Evolutionary conservation across 1,140 invertebrate genomes (phyloP), one percentile per base, ranked within the genome.

Genomic region (Tetramorium parvispinum): DNA sequence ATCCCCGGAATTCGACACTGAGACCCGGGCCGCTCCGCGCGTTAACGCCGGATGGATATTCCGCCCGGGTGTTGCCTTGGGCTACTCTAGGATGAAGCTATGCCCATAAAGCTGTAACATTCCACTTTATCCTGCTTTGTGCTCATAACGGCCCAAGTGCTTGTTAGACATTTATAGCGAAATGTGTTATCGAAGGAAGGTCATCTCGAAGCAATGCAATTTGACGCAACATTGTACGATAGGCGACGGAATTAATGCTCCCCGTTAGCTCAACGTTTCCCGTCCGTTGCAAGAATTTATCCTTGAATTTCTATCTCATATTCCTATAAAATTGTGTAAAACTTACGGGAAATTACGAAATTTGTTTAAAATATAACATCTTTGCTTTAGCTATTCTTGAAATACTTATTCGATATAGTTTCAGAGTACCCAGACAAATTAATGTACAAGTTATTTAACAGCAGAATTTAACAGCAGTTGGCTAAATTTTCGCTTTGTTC

Each of bases 1-100:
- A 91, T 88, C 86, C 85, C 27, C 71, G 85, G 76, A 89, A 89
- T 85, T 89, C 78, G 78, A 89, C 71, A 63, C 70, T 57, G 32
- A 53, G 70, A 90, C 57, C 68, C 43, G n/a, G 51, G 61, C 21
- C 43, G 46, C n/a, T 24, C 13, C 63, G 59, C 43, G 76, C 46
- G 77, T 87, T 51, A 87, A 87, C 79, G 68, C 55, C 49, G 18
- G 24, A 71, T 86, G 43, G 59, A 57, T 81, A 86, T 81, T 86
- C 63, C 3, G 46, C 16, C 73, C 24, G 51, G 46, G 83, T 43
- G 81, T 78, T 51, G 71, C 86, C 53, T 78, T 70, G 37, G 85
- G 77, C 85, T 61, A 79, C 76, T 55, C 51, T 18, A 68, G 40
- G 40, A 79, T 57, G 49, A 49, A 66, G 75, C 76, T 66, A 49